Evolutionary conservation across 2,888 invertebrate species (phyloP), one percentile per base, ranked within the genome.

Genomic region (Catocala fraxini): DNA sequence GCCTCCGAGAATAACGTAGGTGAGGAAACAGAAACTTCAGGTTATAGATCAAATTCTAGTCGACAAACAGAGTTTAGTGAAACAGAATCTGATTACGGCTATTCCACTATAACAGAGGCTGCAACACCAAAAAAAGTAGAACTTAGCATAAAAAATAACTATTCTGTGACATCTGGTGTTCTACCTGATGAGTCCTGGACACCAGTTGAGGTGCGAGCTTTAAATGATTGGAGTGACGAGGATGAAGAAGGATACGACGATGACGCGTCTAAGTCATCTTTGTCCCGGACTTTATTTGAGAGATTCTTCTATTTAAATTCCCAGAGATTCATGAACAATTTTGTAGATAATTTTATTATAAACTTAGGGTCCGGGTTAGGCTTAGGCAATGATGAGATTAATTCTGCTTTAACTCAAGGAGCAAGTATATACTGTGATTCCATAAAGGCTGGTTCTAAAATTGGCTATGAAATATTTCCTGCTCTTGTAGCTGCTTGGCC

Each of bases 401-500:
- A 90, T n/a, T 84, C 88, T 48, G 95, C 96, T 11, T 91, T 95
- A 62, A 95, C 95, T 42, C 95, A 96, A 70, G 96, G 96, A 2
- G 96, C 96, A 0, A 95, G 96, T 64, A 95, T 97, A 67, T 96
- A 96, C 76, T 96, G 96, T 39, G 91, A 95, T 71, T 89, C 89
- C 6, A 71, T 87, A 4, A 94, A 92, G 73, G 88, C 88, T 58
- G 89, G 91, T 0, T 84, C 84, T 10, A 87, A 89, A 59, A 86
- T 93, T 0, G 92, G 94, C 1, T 96, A 95, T 77, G 96, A 97
- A 90, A 94, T 97, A 10, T 95, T 96, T 75, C 97, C 97, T 7
- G 96, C 96, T n/a, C 90, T 97, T 15, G 89, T 95, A 71, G 94
- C 95, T n/a, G 91, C 95, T 12, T 97, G 97, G 97, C 97, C 97